phyloP scores from a whole-genome alignment of 2,888 invertebrate genomes.

The Drosophila paranaensis region DNA sequence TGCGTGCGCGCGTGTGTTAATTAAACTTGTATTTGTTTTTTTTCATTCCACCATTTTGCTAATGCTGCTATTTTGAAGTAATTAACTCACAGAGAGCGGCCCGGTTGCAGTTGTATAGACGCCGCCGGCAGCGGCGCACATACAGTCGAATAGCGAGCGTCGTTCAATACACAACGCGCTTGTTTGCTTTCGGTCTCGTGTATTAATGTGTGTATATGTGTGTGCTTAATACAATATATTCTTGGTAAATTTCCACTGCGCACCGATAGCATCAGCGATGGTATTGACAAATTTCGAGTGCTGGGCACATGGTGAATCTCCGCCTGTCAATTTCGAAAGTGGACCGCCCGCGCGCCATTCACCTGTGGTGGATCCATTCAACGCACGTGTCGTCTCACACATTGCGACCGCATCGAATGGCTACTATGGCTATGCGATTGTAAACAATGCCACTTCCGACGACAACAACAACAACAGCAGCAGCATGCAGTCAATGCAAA shows the following conservation, averaged over 20 bases:
- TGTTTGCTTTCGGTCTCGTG: constrained; percentile 23
- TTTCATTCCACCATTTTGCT: constrained; percentile 43
- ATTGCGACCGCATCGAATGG: constrained; percentile 82
- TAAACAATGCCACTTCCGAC: constrained; percentile 62
- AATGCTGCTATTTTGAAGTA: constrained; percentile 59
- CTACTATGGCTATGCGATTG: constrained; percentile 81
- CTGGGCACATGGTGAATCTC: constrained; percentile 81
- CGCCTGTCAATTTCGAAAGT: constrained; percentile 60
- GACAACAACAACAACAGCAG: constrained; percentile 57
- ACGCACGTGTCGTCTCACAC: constrained; percentile 77
- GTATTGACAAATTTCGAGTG: constrained; percentile 83
- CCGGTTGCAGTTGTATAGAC: constrained; percentile 40
- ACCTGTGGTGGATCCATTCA: constrained; percentile 76
- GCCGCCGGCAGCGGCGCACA: constrained; percentile 53
- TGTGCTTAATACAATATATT: constrained; percentile 36
- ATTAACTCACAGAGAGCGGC: constrained; percentile 44
- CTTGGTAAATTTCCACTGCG: constrained; percentile 76
- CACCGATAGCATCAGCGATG: constrained; percentile 62
- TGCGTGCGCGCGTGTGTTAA: constrained; percentile 56
- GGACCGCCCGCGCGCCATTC: constrained; percentile 49
- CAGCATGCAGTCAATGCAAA: constrained; percentile 50
- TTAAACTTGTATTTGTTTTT: constrained; percentile 47
- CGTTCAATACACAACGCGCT: constrained; percentile 50
- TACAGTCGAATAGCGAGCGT: constrained; percentile 56
- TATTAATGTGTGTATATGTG: constrained; percentile 8